Evolutionary conservation across 2,888 invertebrate genomes (phyloP), one percentile per base, ranked within the genome.

Genomic region (Andrena camellia): DNA sequence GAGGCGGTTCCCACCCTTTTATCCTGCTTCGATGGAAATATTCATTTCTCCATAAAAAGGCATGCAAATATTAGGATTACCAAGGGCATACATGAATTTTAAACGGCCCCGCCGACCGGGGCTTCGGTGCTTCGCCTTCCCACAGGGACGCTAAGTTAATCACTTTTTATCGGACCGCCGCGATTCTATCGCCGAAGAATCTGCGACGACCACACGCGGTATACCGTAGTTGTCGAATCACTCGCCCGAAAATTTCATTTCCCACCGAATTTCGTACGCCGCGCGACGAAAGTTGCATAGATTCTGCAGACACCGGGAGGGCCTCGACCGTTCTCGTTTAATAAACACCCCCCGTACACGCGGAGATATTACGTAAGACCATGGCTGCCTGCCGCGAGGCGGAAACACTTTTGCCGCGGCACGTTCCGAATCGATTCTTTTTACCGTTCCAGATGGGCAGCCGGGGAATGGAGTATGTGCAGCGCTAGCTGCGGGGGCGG

Each of bases 401-500:
- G 60, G 67, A 35, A 71, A 74, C 59, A 33, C 63, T 31, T 23
- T 59, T 62, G 68, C 17, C 67, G 54, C 48, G 52, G 20, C 7
- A 52, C 66, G 48, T 69, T 57, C 70, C 78, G 73, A 63, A 73
- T 79, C 72, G 76, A 76, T 85, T 71, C 62, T 64, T 75, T 81
- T 63, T 84, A 29, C 57, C 3, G 76, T 76, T 85, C 59, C 94
- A 98, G 98, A 93, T 99, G 98, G 98, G 96, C 97, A 91, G 96
- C 97, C 31, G 97, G 97, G 71, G 97, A 98, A 87, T 99, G 99
- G 99, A 97, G 97, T 66, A 95, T 96, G 17, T 99, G 99, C 94
- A 97, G 97, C 87, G 96, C 96, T 35, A 96, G 96, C 31, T 99
- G 99, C 92, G 98, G 98, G 0, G 97, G 97, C 2, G 99, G 99